Percentiles rank a stretch among this genome's conserved stretches.
Conservation (phyloP, 1,140 invertebrate species). For the Ladona fulva region DNA sequence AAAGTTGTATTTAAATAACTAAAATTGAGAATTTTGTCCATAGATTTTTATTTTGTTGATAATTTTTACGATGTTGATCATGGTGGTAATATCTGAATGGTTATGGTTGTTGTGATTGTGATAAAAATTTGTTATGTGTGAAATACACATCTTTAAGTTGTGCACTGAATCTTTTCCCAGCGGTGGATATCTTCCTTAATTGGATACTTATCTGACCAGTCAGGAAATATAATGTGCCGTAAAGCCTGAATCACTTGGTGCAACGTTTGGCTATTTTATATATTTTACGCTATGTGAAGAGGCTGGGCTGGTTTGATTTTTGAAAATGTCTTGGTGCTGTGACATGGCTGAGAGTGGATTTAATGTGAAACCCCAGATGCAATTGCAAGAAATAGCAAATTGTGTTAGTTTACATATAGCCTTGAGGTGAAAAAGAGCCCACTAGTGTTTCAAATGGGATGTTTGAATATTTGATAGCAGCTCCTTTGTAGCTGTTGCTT, state of each 20-base stretch:
- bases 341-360: slow-evolving; percentile 3
- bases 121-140: slow-evolving; percentile 9
- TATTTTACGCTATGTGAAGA: background rate
- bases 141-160: background rate
- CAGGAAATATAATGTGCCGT: background rate
- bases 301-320: slow-evolving; percentile 3
- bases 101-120: slow-evolving; percentile 9
- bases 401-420: slow-evolving; percentile 3
- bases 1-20: background rate
- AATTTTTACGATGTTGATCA: slow-evolving; percentile 3
- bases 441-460: slow-evolving; percentile 9
- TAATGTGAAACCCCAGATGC: slow-evolving; percentile 1
- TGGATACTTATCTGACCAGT: background rate
- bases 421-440: background rate
- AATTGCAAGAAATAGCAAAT: background rate
- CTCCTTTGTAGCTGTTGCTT: slow-evolving; percentile 8
- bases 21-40: background rate
- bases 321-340: slow-evolving; percentile 1
- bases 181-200: background rate
- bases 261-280: slow-evolving; percentile 6
- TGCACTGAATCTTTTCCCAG: background rate
- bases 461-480: slow-evolving; percentile 1
- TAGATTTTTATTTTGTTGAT: slow-evolving; percentile 9
- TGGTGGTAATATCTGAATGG: background rate
- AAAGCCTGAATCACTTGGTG: background rate